These are phyloP conservation scores for Dasypogon diadema DNA, from an alignment of 2,888 invertebrate genomes.

Conservation along the genomic window DNA sequence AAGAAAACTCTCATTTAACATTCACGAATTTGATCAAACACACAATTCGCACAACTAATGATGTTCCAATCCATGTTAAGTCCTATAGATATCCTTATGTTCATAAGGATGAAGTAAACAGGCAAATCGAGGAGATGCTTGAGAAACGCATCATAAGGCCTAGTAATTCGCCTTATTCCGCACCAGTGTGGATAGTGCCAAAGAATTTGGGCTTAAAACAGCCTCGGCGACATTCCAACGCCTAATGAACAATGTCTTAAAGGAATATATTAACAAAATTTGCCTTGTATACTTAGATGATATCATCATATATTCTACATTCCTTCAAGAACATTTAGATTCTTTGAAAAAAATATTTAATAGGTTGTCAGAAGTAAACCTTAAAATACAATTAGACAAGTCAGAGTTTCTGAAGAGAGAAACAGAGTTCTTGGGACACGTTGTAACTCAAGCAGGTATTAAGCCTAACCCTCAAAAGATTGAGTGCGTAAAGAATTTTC, in stretches of 20 bases:
- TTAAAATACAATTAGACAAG: conserved; percentile 41
- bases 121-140: conserved; percentile 60
- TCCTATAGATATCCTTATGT: conserved; percentile 50
- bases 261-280: conserved; percentile 57
- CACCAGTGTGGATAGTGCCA: conserved; percentile 29
- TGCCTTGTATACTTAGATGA: conserved; percentile 53
- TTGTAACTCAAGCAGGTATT: conserved; percentile 41
- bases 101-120: conserved; percentile 48
- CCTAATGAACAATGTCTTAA: conserved; percentile 53
- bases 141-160: conserved; percentile 39
- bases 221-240: conserved; percentile 40
- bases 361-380: conserved; percentile 52
- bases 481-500: conserved; percentile 9
- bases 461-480: conserved; percentile 41
- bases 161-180: conserved; percentile 41
- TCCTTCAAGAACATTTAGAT: conserved; percentile 59
- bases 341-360: conserved; percentile 57
- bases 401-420: conserved; percentile 31
- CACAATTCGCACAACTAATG: neutral
- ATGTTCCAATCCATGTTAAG: conserved; percentile 31
- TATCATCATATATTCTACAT: conserved; percentile 45
- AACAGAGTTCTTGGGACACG: conserved; percentile 43
- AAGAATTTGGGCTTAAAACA: conserved; percentile 48
- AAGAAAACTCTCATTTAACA: neutral
- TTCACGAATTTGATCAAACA: neutral